Evolutionary conservation across 2,888 invertebrate species (phyloP), one percentile per base, ranked within the genome.

Genomic region (Melipona beecheii): DNA sequence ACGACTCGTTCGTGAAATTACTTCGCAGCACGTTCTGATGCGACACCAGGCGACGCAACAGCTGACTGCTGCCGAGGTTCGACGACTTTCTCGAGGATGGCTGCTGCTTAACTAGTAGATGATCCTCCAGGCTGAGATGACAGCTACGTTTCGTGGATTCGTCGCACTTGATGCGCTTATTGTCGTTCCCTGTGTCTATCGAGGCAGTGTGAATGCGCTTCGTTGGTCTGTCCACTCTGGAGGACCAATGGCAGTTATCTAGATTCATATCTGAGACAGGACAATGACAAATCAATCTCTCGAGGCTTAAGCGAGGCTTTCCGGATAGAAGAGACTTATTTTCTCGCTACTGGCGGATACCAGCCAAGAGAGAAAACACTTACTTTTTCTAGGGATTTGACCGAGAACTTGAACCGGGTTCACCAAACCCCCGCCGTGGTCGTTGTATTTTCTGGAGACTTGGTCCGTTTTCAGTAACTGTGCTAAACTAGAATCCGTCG

Each of bases 21-120:
- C 27, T 75, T 19, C 81, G 52, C 6, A 54, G 68, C 6, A 68
- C 64, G 60, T 77, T 79, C 75, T 92, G 89, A 49, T 92, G 89
- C 0, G 96, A 95, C 90, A 96, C 96, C 68, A 96, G 92, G 90
- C 96, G 96, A 84, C 96, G 96, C 43, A 96, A 90, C 66, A 96
- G 93, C 90, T 96, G 96, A 69, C 93, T 90, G 36, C 81, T 75
- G 13, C 17, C 78, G 56, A 71, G 72, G 70, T 36, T 68, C 9
- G 70, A 50, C 27, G 71, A 73, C 24, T 80, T 88, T 74, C 50
- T 85, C 66, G 74, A 64, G 49, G 72, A 31, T 6, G 72, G 72
- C 11, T 84, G 83, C 15, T 85, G 79, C 27, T 83, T 86, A 4
- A 72, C 72, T 13, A 89, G 60, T 2, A 87, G 68, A 31, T 83